A percentile compares a stretch with the other conserved stretches of the same genome.
phyloP scores from a whole-genome alignment of 2,888 invertebrate species.

The Cataglyphis cursor region DNA sequence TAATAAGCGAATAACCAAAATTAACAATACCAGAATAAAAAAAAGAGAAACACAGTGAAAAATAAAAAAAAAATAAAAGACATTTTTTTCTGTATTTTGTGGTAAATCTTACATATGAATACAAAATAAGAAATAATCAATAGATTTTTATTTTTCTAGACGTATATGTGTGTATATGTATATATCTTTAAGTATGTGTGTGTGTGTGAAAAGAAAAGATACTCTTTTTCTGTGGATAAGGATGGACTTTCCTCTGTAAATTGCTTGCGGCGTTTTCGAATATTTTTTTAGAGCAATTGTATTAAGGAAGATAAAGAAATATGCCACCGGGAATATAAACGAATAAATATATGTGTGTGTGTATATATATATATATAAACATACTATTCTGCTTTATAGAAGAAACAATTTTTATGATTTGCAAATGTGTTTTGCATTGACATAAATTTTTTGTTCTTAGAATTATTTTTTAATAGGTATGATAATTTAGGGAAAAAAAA shows the following conservation, averaged over 20 bases:
- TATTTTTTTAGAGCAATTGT: slow-evolving; percentile 34
- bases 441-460: slow-evolving; percentile 13
- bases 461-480: background rate
- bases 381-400: background rate
- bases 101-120: slow-evolving; percentile 65
- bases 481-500: background rate
- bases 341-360: background rate
- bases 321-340: slow-evolving; percentile 20
- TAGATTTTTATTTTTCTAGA: slow-evolving; percentile 70
- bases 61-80: slow-evolving; percentile 58
- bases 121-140: slow-evolving; percentile 69
- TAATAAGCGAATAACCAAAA: slow-evolving; percentile 55
- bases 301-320: slow-evolving; percentile 24
- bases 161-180: slow-evolving; percentile 34
- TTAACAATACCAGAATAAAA: slow-evolving; percentile 50
- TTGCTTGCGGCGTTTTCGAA: slow-evolving; percentile 50
- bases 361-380: no score
- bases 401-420: background rate
- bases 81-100: slow-evolving; percentile 64
- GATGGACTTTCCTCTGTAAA: slow-evolving; percentile 41
- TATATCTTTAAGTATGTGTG: background rate
- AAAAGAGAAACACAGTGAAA: slow-evolving; percentile 6
- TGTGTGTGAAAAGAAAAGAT: slow-evolving; percentile 30
- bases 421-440: background rate
- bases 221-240: slow-evolving; percentile 59